These are phyloP conservation scores for Poecilia picta DNA, from an alignment of 2,797 vertebrate species.

Conservation along the genomic window DNA sequence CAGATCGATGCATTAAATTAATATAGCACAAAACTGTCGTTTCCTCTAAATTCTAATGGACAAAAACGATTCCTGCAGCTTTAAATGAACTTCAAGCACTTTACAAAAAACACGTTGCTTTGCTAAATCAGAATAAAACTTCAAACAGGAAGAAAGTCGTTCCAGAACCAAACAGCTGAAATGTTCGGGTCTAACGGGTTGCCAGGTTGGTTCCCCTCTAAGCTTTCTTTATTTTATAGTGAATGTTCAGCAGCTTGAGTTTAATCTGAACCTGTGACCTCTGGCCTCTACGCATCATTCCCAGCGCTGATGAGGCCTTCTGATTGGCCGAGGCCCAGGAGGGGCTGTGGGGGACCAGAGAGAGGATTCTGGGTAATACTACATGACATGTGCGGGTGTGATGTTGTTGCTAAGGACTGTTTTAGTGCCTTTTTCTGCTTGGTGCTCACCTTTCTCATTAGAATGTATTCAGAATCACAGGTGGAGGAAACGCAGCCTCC, in stretches of 20 bases:
- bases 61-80: slow-evolving; percentile 39
- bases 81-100: slow-evolving; percentile 41
- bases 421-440: slow-evolving; percentile 78
- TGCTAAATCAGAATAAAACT: slow-evolving; percentile 8
- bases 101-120: slow-evolving; percentile 38
- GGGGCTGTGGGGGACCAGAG: slow-evolving; percentile 33
- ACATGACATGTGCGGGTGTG: slow-evolving; percentile 38
- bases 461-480: slow-evolving; percentile 50
- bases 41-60: slow-evolving; percentile 17
- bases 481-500: slow-evolving; percentile 24
- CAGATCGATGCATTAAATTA: background rate
- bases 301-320: slow-evolving; percentile 69
- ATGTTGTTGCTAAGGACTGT: slow-evolving; percentile 51
- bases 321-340: slow-evolving; percentile 58
- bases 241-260: background rate
- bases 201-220: background rate
- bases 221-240: background rate
- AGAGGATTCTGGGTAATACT: slow-evolving; percentile 61
- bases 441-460: slow-evolving; percentile 63
- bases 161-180: background rate
- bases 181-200: background rate
- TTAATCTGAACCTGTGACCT: slow-evolving; percentile 53
- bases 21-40: background rate
- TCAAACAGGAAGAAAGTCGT: background rate
- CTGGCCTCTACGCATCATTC: slow-evolving; percentile 29